Evolutionary conservation across 64 coral and sea anemone genomes (phyloP).

Genomic region (Astreopora myriophthalma): DNA sequence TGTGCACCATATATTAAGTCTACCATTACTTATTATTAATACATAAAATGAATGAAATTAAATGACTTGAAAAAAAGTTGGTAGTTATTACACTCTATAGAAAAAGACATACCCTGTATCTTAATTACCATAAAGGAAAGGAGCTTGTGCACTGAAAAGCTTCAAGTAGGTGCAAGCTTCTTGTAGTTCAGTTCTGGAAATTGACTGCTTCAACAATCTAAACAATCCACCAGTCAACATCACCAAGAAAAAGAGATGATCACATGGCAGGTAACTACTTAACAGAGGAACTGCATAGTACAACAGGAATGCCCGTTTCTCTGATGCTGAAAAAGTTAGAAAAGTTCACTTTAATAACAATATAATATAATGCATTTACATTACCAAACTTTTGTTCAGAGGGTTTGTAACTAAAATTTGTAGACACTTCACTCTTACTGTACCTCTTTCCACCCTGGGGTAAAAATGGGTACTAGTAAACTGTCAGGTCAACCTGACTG

Average conservation of each 20-base stretch:
- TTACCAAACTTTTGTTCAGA: too few species aligned
- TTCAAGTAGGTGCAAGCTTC: background rate
- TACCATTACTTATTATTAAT: background rate
- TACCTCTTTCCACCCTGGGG: too few species aligned
- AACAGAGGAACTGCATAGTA: background rate
- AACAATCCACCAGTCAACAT: background rate
- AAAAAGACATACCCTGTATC: background rate
- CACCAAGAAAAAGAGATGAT: background rate
- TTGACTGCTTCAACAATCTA: background rate
- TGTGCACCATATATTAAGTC: too few species aligned
- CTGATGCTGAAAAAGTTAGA: background rate
- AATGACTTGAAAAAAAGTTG: too few species aligned
- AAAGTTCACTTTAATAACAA: too few species aligned
- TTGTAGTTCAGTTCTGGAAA: background rate
- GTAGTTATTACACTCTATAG: background rate
- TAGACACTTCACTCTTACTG: too few species aligned
- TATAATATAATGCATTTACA: too few species aligned
- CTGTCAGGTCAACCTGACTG: too few species aligned
- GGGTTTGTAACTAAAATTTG: too few species aligned
- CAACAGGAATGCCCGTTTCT: background rate
- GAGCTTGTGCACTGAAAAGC: background rate
- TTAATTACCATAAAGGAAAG: background rate
- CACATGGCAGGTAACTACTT: background rate
- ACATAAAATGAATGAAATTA: too few species aligned
- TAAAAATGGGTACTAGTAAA: too few species aligned